Evolutionary conservation across 2,113 vertebrate species (phyloP).

Genomic region (Cryptomyrus ogoouensis): DNA sequence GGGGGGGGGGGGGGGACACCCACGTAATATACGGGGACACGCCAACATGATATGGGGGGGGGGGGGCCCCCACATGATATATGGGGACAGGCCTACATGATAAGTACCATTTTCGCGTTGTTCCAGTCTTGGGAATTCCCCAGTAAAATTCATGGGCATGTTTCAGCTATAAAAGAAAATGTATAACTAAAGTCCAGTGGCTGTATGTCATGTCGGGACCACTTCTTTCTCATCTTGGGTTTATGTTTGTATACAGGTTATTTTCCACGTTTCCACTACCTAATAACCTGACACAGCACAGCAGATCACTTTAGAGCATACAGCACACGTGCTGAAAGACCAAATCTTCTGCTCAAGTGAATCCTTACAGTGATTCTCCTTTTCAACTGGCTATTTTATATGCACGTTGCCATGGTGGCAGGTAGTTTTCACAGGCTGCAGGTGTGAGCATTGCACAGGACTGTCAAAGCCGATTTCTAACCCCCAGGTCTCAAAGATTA

Average conservation of each 20-base stretch:
- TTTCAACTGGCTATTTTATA: slow-evolving; percentile 14
- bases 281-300: background rate
- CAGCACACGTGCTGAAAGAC: background rate
- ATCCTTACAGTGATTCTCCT: background rate
- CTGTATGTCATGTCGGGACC: background rate
- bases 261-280: background rate
- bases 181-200: background rate
- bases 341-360: slow-evolving; percentile 1
- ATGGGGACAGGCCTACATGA: background rate
- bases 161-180: background rate
- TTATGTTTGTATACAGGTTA: background rate
- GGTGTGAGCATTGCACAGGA: background rate
- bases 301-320: background rate
- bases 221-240: background rate
- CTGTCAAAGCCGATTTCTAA: background rate
- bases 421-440: background rate
- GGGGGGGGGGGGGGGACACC: too few species aligned
- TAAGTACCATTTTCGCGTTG: background rate
- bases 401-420: slow-evolving; percentile 7
- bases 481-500: background rate
- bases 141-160: background rate
- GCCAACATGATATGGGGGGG: too few species aligned
- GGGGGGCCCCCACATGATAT: background rate
- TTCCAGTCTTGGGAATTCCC: background rate
- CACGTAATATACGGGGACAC: too few species aligned